A percentile compares a stretch with the other conserved stretches of the same genome.
Conservation (phyloP, 2,797 vertebrate genomes). For the Darevskia mixta region DNA sequence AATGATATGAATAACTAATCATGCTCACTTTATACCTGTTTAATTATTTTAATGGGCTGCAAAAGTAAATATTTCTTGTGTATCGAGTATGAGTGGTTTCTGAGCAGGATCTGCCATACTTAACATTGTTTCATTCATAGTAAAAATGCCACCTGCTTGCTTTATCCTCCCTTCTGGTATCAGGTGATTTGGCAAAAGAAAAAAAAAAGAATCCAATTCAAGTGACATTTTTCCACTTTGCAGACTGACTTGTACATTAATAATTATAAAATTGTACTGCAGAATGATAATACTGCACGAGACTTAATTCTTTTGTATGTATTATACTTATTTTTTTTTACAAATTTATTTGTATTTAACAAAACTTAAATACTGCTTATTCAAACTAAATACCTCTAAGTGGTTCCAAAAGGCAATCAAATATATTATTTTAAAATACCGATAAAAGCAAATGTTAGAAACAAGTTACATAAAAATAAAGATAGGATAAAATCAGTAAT, state of each 20-base stretch:
- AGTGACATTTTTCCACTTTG: not conserved
- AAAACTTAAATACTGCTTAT: too few relatives aligned
- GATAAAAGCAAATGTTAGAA: too few relatives aligned
- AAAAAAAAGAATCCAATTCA: not conserved
- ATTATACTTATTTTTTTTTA: too few relatives aligned
- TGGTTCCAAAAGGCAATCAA: too few relatives aligned
- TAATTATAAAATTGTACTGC: too few relatives aligned
- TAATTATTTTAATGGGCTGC: slow-evolving; percentile 32
- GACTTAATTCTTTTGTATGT: too few relatives aligned
- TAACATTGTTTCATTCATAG: not conserved
- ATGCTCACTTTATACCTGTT: slow-evolving; percentile 37
- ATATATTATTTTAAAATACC: too few relatives aligned
- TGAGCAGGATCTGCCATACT: not conserved
- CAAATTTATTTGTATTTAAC: too few relatives aligned
- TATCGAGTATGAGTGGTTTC: not conserved
- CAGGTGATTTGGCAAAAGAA: not conserved
- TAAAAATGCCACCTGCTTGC: not conserved
- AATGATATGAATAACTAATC: slow-evolving; percentile 33
- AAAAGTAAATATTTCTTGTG: slow-evolving; percentile 29
- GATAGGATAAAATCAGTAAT: too few relatives aligned
- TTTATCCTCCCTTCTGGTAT: not conserved
- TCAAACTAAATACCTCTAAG: too few relatives aligned
- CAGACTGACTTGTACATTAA: not conserved
- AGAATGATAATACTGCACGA: too few relatives aligned
- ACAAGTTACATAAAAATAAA: too few relatives aligned